A percentile compares a stretch with the other conserved stretches of the same genome.
Conservation (phyloP, 2,888 invertebrate genomes). For the Lagria hirta region DNA sequence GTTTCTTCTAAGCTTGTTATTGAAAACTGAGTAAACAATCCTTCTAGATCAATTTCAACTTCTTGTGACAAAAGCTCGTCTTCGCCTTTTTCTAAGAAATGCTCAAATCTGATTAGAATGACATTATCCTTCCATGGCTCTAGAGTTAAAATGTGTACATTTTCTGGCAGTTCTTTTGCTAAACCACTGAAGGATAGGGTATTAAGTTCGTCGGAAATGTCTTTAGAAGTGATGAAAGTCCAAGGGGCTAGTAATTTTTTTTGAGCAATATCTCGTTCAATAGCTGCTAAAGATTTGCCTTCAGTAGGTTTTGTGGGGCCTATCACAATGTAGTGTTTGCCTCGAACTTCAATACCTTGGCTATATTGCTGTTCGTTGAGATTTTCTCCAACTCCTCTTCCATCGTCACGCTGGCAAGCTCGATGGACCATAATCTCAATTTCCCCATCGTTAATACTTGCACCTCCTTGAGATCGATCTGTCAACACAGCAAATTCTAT, state of each 20-base stretch:
- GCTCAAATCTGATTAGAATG: constrained; percentile 72
- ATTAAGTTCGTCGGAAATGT: constrained; percentile 12
- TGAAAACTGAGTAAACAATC: constrained; percentile 44
- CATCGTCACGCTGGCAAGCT: constrained; percentile 79
- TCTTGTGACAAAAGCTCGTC: constrained; percentile 57
- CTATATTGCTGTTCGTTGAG: constrained; percentile 77
- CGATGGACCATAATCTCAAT: constrained; percentile 78
- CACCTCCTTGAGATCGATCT: constrained; percentile 65
- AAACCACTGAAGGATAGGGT: constrained; percentile 11
- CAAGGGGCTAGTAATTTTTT: constrained; percentile 60
- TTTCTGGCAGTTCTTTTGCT: constrained; percentile 62
- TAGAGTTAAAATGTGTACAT: constrained; percentile 72
- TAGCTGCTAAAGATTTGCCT: constrained; percentile 42
- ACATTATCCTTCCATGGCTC: constrained; percentile 68
- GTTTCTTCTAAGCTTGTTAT: constrained; percentile 47
- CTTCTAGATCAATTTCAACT: constrained; percentile 55
- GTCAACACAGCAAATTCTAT: constrained; percentile 58
- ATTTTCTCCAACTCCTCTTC: constrained; percentile 73
- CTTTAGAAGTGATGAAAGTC: constrained; percentile 57
- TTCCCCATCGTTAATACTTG: constrained; percentile 62
- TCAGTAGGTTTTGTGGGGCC: constrained; percentile 23
- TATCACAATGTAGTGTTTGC: constrained; percentile 45
- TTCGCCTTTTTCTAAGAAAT: constrained; percentile 67
- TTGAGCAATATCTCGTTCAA: constrained; percentile 53
- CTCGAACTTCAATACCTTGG: constrained; percentile 67